Conservation (phyloP, 2,797 vertebrate species). For the Megaceryle alcyon region DNA sequence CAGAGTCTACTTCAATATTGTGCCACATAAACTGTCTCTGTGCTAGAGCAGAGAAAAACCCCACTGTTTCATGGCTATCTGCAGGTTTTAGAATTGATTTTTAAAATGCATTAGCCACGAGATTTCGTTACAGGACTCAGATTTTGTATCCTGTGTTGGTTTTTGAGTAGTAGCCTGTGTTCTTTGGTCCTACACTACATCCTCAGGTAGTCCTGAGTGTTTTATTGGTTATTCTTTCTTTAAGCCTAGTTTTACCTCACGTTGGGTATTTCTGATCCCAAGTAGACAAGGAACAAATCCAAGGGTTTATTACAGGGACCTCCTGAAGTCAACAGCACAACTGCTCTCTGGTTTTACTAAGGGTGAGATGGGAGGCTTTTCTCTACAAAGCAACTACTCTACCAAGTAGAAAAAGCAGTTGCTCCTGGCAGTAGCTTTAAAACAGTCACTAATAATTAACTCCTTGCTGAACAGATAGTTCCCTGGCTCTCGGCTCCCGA, state of each 20-base stretch:
- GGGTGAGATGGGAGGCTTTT: background rate
- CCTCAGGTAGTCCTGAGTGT: background rate
- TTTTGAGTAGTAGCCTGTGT: background rate
- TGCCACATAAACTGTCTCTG: background rate
- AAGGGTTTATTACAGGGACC: background rate
- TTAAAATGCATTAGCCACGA: background rate
- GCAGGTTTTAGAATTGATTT: background rate
- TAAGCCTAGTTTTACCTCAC: background rate
- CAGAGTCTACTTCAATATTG: too few relatives aligned
- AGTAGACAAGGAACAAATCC: accelerated
- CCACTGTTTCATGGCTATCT: background rate
- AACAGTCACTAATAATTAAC: background rate
- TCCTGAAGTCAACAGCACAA: background rate
- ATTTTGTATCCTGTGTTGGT: background rate
- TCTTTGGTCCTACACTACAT: background rate
- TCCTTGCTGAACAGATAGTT: background rate
- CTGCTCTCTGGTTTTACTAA: background rate
- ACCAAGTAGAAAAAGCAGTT: background rate
- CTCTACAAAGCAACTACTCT: background rate
- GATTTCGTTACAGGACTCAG: background rate
- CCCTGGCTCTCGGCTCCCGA: background rate
- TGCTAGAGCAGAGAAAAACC: too few relatives aligned
- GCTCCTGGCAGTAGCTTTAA: background rate
- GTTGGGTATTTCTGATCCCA: accelerated
- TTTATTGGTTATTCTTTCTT: background rate